These are phyloP conservation scores for Sakesphorus luctuosus DNA, from an alignment of 2,113 vertebrate species.

Conservation along the genomic window DNA sequence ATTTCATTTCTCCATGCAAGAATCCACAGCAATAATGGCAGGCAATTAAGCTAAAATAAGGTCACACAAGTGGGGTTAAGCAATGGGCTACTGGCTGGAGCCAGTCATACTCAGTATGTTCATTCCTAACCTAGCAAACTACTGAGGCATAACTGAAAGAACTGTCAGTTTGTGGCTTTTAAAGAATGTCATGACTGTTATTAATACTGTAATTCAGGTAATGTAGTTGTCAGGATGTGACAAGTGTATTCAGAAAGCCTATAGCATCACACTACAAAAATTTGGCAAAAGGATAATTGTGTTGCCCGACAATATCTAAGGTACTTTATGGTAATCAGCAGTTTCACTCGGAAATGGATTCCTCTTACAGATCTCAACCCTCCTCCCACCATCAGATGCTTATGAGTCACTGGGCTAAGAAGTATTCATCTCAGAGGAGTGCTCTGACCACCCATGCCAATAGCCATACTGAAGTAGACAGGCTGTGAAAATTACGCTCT, in stretches of 20 bases:
- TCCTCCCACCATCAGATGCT: not conserved
- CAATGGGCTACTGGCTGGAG: not conserved
- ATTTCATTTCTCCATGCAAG: not conserved
- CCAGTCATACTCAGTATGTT: not conserved
- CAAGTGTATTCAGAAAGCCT: not conserved
- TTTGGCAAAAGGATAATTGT: not conserved
- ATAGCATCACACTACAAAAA: not conserved
- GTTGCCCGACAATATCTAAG: not conserved
- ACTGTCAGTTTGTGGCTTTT: not conserved
- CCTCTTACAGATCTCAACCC: not conserved
- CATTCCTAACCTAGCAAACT: not conserved
- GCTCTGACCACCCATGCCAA: not conserved
- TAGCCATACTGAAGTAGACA: not conserved
- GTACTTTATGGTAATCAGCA: not conserved
- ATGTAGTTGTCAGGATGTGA: not conserved
- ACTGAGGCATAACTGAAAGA: not conserved
- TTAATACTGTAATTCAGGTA: not conserved
- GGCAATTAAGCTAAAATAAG: not conserved
- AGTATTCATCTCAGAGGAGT: accelerated
- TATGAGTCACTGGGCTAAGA: not conserved
- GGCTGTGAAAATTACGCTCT: not conserved
- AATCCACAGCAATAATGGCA: not conserved
- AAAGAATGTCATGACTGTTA: not conserved
- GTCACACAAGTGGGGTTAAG: not conserved
- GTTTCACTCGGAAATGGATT: not conserved